Percentiles rank a stretch among this genome's conserved stretches.
phyloP scores from a whole-genome alignment of 2,888 invertebrate genomes.

The Branchellion lobata region DNA sequence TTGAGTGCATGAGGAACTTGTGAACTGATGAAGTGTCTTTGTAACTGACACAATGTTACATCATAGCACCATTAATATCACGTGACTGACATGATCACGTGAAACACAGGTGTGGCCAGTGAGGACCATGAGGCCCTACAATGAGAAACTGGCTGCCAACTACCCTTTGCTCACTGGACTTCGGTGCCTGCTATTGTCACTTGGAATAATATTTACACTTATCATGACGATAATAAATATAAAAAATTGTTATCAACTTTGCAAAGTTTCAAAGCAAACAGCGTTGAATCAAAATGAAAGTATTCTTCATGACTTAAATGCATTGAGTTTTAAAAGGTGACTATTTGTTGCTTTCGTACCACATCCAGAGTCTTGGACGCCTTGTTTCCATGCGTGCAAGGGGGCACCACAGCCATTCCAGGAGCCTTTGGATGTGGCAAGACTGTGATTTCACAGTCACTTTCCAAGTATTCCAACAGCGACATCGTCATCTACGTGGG shows the following conservation, averaged over 20 bases:
- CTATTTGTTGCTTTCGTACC: no score
- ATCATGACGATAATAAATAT: no score
- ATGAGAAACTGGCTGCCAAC: conserved; percentile 97
- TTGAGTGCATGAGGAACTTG: conserved; percentile 98
- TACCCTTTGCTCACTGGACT: conserved; percentile 97
- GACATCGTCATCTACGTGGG: conserved; percentile 99
- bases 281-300: no score
- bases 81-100: no score
- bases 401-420: conserved; percentile 97
- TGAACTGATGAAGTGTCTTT: no score
- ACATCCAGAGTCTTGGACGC: conserved; percentile 84
- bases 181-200: conserved; percentile 10
- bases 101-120: conserved; percentile 90
- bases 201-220: no score
- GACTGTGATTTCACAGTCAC: conserved; percentile 98
- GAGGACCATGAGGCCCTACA: conserved; percentile 90
- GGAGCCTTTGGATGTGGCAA: conserved; percentile 99
- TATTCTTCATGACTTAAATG: no score
- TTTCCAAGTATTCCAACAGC: conserved; percentile 99
- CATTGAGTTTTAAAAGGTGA: no score
- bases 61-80: no score
- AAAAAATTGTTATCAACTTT: no score
- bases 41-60: no score
- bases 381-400: conserved; percentile 97
- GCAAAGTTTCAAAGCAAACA: no score